These are phyloP conservation scores for Drosophila subpulchrella DNA, from an alignment of 1,140 invertebrate genomes.

Conservation along the genomic window DNA sequence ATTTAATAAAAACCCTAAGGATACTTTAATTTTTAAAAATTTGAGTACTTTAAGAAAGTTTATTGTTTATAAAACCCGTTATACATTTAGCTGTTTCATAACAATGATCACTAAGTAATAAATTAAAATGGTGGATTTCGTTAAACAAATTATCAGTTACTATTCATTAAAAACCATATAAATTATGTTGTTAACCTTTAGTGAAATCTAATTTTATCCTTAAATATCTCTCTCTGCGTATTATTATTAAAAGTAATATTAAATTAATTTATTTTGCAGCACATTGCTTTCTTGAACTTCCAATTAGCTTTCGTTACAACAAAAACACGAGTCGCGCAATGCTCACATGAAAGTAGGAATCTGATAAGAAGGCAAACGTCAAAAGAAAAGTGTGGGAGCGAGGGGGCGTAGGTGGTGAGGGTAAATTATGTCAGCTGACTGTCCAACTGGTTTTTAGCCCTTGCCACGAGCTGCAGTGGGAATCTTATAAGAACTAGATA, in stretches of 20 bases:
- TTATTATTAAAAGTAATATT: background rate
- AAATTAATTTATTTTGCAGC: slow-evolving; percentile 7
- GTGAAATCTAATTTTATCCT: background rate
- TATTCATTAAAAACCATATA: background rate
- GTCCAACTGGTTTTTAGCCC: slow-evolving; percentile 41
- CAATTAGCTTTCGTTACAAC: slow-evolving; percentile 40
- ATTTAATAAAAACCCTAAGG: no score
- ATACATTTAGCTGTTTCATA: slow-evolving; percentile 5
- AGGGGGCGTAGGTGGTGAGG: slow-evolving; percentile 14
- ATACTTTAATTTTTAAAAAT: no score
- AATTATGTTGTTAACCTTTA: background rate
- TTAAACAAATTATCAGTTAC: background rate
- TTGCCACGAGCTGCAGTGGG: slow-evolving; percentile 44
- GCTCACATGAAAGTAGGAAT: slow-evolving; percentile 70
- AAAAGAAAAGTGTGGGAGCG: slow-evolving; percentile 44
- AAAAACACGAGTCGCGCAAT: slow-evolving; percentile 35
- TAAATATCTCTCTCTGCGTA: background rate
- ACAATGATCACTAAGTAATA: background rate
- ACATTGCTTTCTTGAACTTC: slow-evolving; percentile 19
- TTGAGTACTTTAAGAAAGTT: background rate
- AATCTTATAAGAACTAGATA: slow-evolving; percentile 19
- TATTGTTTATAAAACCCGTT: background rate
- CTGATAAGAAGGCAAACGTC: slow-evolving; percentile 73
- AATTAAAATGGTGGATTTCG: background rate
- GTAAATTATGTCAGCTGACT: slow-evolving; percentile 72